Percentiles rank a stretch among this genome's conserved stretches.
Evolutionary conservation across 2,113 vertebrate species (phyloP).

Genomic region (Istiophorus platypterus): DNA sequence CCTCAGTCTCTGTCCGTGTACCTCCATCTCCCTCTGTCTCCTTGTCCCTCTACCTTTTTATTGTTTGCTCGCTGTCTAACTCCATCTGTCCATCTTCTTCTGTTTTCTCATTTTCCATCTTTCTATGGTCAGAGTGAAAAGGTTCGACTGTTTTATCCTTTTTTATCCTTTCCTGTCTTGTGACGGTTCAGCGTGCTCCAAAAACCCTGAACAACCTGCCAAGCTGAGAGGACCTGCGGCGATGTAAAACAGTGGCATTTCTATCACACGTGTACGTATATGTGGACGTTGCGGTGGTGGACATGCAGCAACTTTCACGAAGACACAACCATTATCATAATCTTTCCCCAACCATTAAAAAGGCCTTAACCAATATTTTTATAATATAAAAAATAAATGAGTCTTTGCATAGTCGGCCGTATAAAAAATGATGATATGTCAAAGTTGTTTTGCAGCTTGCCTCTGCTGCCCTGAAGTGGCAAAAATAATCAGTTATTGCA

Average conservation of each 20-base stretch:
- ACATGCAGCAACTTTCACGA: too few relatives aligned
- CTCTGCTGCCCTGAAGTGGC: background rate
- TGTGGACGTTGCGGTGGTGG: too few relatives aligned
- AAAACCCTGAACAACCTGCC: background rate
- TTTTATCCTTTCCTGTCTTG: background rate
- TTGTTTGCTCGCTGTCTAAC: constrained; percentile 41
- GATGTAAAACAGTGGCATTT: too few relatives aligned
- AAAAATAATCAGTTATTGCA: background rate
- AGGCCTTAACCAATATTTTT: too few relatives aligned
- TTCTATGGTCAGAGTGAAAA: constrained; percentile 24
- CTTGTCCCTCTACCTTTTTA: constrained; percentile 46
- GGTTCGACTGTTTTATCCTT: constrained; percentile 5
- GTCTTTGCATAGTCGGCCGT: background rate
- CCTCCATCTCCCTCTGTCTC: constrained; percentile 42
- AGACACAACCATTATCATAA: too few relatives aligned
- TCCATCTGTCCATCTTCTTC: constrained; percentile 30
- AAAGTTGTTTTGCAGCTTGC: background rate
- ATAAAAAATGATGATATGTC: too few relatives aligned
- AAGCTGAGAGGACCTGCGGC: too few relatives aligned
- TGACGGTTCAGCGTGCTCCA: background rate
- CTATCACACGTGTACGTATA: too few relatives aligned
- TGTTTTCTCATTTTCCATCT: constrained; percentile 28
- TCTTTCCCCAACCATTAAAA: too few relatives aligned
- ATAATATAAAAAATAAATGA: too few relatives aligned
- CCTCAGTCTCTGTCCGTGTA: constrained; percentile 38